Evolutionary conservation across 2,797 vertebrate genomes (phyloP), one percentile per base, ranked within the genome.

Genomic region (Scolopax rusticola): DNA sequence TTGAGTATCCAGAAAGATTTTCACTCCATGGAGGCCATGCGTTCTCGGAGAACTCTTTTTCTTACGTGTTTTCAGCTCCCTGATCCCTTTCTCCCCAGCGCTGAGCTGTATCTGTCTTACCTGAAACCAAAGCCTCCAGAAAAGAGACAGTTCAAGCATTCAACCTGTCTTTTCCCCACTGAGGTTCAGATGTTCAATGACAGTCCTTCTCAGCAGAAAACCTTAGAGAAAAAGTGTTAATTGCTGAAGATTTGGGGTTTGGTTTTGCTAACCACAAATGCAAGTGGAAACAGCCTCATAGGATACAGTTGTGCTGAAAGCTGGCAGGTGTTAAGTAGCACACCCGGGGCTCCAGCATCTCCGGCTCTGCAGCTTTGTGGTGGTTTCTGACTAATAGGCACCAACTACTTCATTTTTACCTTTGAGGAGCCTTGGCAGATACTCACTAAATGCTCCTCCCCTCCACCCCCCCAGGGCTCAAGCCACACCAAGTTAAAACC

Each of bases 271-370:
- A 97, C 96, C 95, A 76, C 96, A 94, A 93, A 53, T 11, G 65
- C 91, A 38, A 95, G 91, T 95, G 96, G 93, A 94, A 97, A 93
- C 95, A 93, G 87, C 82, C 87, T 79, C 27, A 1, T 69, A 73
- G 87, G 94, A 93, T 75, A 65, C 93, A 38, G 96, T 96, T 95
- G 91, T 3, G 3, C 87, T 43, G 85, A 48, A 47, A 87, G 79
- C 92, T 93, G 94, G 85, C 96, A 97, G 96, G 95, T 97, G 96
- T 96, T 84, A 88, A 90, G 90, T 63, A 96, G 91, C 79, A 84
- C 83, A 67, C 36, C n/a, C 85, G 28, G 82, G 64, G 93, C 75
- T 94, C 40, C 76, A 32, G 89, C 94, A 76, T 84, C 95, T 76
- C 54, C 1, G 1, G 80, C 88, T 92, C 74, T 1, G 11, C 15